Evolutionary conservation across 2,797 vertebrate genomes (phyloP), one percentile per base, ranked within the genome.

Genomic region (Aselliscus stoliczkanus): DNA sequence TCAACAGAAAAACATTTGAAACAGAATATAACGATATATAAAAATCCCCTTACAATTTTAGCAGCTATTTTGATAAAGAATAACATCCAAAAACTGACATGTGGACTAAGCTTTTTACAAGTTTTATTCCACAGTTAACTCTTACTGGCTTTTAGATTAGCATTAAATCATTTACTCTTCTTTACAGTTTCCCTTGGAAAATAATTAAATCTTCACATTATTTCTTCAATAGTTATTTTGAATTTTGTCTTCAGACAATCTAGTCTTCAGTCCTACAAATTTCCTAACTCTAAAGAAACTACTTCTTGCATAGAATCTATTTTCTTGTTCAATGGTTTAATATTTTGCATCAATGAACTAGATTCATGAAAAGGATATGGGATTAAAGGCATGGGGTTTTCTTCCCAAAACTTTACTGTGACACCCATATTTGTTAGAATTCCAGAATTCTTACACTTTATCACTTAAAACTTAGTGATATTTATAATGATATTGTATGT

Each of bases 281-380:
- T 82, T 96, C 44, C 72, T 96, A 95, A 31, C 52, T 85, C 84
- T 90, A 87, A 96, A 79, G 93, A 91, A 97, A 95, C 67, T 88
- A 93, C n/a, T 58, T 97, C 97, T 97, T 97, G 97, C 97, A 96
- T 97, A 94, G 94, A 98, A 96, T 97, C 97, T 93, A 98, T 98
- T 98, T 98, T 97, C 97, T 97, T 97, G 96, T 97, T 96, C 97
- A 97, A 67, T 96, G 97, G 80, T 96, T 98, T 96, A 96, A 97
- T 97, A 98, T 96, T 97, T 97, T 97, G 97, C 97, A 97, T 88
- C 97, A 97, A 92, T 97, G 96, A 97, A 18, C 86, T 96, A 94
- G 94, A 97, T 91, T 96, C 89, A 88, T 96, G 54, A 92, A 90
- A 93, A 96, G 83, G 93, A 97, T 94, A 96, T 81, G 23, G 83